phyloP scores from a whole-genome alignment of 1,140 invertebrate species.

The Coelopa frigida region DNA sequence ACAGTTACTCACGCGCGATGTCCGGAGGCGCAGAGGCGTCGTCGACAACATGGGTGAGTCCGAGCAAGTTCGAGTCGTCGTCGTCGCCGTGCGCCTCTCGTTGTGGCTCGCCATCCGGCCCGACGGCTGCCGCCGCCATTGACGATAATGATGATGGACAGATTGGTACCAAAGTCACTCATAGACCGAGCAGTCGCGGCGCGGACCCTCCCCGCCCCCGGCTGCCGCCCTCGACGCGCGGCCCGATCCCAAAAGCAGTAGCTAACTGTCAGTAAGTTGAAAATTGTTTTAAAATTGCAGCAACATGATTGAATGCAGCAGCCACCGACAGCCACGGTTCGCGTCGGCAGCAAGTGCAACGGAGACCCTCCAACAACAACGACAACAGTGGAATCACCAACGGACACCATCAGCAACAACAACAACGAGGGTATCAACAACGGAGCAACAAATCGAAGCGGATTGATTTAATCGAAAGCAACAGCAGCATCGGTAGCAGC shows the following conservation, averaged over 20 bases:
- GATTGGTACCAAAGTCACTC: constrained; percentile 45
- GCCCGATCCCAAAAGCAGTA: constrained; percentile 27
- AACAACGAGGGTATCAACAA: too few relatives aligned
- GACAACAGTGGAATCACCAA: too few relatives aligned
- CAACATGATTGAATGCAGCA: constrained; percentile 44
- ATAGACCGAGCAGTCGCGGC: neutral
- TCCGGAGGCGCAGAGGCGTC: neutral
- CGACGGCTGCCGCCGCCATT: constrained; percentile 35
- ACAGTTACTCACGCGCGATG: neutral
- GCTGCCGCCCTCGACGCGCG: neutral
- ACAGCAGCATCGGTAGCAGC: too few relatives aligned
- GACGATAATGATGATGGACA: constrained; percentile 46
- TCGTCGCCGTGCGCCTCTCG: too few relatives aligned
- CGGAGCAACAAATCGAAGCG: too few relatives aligned
- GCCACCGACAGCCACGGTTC: too few relatives aligned
- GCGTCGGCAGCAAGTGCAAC: too few relatives aligned
- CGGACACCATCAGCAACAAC: too few relatives aligned
- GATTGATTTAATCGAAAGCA: too few relatives aligned
- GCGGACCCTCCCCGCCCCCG: neutral
- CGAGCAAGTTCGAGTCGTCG: too few relatives aligned
- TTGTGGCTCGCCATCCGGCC: constrained; percentile 14
- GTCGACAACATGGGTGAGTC: neutral
- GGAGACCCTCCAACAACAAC: too few relatives aligned
- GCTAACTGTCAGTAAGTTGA: constrained; percentile 43
- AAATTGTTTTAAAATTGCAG: constrained; percentile 45